Conservation (phyloP, 2,113 vertebrate genomes). For the Carollia perspicillata region DNA sequence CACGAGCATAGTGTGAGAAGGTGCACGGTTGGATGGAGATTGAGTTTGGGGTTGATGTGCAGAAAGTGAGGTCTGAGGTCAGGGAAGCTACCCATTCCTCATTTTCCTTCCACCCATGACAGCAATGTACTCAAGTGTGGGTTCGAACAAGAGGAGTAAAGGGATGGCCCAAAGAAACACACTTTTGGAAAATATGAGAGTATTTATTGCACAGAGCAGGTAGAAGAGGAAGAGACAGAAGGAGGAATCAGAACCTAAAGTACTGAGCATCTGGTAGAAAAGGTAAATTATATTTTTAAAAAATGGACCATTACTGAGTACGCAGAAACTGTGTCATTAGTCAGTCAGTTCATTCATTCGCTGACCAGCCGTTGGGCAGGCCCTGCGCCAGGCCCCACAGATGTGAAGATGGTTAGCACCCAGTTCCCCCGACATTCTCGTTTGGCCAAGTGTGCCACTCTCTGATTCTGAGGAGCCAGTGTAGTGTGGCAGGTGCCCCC, state of each 20-base stretch:
- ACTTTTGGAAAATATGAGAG: background rate
- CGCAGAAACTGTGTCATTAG: background rate
- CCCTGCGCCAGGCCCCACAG: background rate
- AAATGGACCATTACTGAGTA: background rate
- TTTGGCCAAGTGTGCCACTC: background rate
- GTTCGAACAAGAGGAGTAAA: background rate
- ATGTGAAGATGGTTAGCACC: background rate
- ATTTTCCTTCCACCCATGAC: background rate
- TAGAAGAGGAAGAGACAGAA: background rate
- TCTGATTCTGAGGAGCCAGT: background rate
- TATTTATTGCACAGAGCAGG: background rate
- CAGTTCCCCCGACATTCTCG: no score
- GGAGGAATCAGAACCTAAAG: background rate
- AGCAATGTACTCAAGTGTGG: fast-evolving
- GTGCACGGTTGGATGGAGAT: background rate
- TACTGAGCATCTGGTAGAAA: background rate
- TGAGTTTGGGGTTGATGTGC: background rate
- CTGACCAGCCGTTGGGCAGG: background rate
- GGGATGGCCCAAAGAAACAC: background rate
- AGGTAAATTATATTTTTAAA: background rate
- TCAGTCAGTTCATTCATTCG: background rate
- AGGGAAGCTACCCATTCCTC: background rate
- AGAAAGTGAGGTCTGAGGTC: background rate
- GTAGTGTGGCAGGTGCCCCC: background rate
- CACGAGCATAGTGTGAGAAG: background rate